Evolutionary conservation across 2,113 vertebrate genomes (phyloP).

Genomic region (Clarias magur): DNA sequence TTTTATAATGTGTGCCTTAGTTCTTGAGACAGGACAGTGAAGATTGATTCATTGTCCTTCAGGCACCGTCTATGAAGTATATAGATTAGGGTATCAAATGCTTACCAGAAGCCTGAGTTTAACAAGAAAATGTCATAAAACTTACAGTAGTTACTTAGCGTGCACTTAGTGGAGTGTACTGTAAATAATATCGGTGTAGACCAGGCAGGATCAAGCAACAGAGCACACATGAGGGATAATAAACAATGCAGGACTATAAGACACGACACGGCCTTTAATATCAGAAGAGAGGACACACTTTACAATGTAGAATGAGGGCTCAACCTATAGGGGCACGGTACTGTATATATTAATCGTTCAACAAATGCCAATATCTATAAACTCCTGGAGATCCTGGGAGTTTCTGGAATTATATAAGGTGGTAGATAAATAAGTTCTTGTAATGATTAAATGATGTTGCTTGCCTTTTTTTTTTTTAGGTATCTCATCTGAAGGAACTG

Average conservation of each 20-base stretch:
- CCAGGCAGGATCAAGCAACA: not conserved
- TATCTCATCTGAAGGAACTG: conserved; percentile 86
- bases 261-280: not conserved
- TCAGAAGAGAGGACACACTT: not conserved
- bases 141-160: too few species aligned
- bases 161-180: not conserved
- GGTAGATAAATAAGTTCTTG: not conserved
- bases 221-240: not conserved
- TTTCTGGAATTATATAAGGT: not conserved
- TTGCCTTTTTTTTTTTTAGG: conserved; percentile 65
- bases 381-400: not conserved
- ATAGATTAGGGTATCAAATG: not conserved
- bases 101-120: not conserved
- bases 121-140: not conserved
- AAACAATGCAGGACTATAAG: too few species aligned
- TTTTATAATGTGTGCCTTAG: not conserved
- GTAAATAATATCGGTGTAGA: not conserved
- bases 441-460: not conserved
- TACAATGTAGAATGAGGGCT: not conserved
- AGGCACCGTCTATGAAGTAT: not conserved
- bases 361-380: not conserved
- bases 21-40: not conserved
- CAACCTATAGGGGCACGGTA: not conserved
- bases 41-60: not conserved
- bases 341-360: not conserved